Conservation (phyloP, 2,113 vertebrate species). For the Catharus fuscescens region DNA sequence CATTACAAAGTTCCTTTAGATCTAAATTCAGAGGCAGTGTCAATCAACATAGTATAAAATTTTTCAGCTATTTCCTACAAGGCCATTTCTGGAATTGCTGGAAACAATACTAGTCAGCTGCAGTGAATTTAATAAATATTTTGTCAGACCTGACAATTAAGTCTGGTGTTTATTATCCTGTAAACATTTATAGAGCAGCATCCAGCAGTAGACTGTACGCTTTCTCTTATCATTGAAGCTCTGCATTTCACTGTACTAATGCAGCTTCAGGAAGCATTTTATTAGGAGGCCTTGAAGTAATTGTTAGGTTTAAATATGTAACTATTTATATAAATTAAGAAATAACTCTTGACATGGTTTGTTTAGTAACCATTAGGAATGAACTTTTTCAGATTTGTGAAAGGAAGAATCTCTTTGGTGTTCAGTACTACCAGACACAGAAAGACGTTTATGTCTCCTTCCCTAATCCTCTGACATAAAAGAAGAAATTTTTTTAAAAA, state of each 20-base stretch:
- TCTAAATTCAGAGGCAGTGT: slow-evolving; percentile 20
- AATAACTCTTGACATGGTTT: background rate
- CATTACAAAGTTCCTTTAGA: background rate
- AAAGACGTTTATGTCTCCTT: background rate
- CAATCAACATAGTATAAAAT: background rate
- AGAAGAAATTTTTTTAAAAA: background rate
- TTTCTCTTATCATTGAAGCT: background rate
- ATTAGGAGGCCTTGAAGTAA: background rate
- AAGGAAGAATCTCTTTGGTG: background rate
- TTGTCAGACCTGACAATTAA: background rate
- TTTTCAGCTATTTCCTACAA: background rate
- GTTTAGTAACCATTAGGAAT: background rate
- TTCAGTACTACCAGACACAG: background rate
- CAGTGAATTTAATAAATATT: background rate
- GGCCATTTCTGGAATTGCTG: slow-evolving; percentile 16
- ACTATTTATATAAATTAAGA: background rate
- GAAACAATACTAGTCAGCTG: slow-evolving; percentile 6
- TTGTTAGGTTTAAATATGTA: slow-evolving; percentile 8
- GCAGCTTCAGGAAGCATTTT: background rate
- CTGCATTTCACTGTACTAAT: background rate
- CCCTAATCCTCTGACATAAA: background rate
- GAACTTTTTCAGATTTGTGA: background rate
- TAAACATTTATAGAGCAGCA: background rate
- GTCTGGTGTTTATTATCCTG: background rate
- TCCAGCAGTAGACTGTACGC: background rate